Evolutionary conservation across 2,113 vertebrate species (phyloP), one percentile per base, ranked within the genome.

Genomic region (Verasper variegatus): DNA sequence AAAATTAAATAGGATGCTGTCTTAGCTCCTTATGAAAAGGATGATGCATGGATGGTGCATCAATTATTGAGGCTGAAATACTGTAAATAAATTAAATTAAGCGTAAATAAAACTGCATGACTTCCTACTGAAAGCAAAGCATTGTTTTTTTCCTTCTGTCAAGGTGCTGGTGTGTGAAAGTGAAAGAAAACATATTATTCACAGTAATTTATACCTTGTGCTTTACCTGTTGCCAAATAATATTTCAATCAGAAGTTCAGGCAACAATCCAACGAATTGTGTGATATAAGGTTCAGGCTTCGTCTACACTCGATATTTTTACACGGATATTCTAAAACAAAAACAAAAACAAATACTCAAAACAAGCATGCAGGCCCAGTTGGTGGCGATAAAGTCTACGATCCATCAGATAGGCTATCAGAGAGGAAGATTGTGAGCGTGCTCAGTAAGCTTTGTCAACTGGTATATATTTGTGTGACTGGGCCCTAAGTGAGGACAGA

Each of bases 1-100:
- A 83, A 81, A 91, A 94, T 90, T 88, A 89, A 94, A 83, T 64
- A 82, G 89, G 82, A 87, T 81, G 86, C 82, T 86, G 89, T 88
- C 86, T 89, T 71, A 71, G 66, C 73, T 78, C 58, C 71, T 64
- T 49, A 60, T 79, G 77, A 89, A 91, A 87, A 80, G 73, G 87
- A 76, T 67, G 88, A 90, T 92, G 70, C 86, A 76, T 74, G 78
- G 85, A 90, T 86, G 87, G 60, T 61, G 59, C 80, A 82, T 84
- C 67, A 88, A 89, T 86, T 86, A 87, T 73, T 83, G 70, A 74
- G 71, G 76, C 80, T 78, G 70, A 83, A 91, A 86, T 84, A 79
- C 67, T 73, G 78, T 87, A 91, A 90, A 91, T 90, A 89, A 88
- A 92, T 88, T 74, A 57, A 84, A 79, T 88, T 80, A 87, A 83